Base-by-base conservation (phyloP, 2,888 invertebrate genomes). In the Thereva nobilitata region DNA sequence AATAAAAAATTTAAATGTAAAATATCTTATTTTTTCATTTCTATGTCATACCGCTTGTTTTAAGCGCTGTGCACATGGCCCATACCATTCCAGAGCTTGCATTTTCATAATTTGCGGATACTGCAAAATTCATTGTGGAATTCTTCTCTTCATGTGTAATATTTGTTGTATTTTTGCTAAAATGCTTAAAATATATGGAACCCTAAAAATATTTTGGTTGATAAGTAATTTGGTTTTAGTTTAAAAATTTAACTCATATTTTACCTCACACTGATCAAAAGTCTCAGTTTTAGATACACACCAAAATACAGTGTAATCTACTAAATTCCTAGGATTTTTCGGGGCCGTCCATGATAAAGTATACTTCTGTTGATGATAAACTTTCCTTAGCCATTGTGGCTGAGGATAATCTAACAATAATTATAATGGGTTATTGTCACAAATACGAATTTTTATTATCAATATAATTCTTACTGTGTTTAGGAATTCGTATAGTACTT, bases 51-150 rank as follows among this genome's bases (percentile, higher is more conserved):
- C 68, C 80, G 40, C 67, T 67, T 35, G 67, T 66, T 47, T 67
- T 55, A 4, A 67, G 76, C 50, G 76, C 75, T 3, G 77, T 77
- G 61, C 94, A 94, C 42, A 86, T 85, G 7, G 92, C 89, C 93
- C 93, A 93, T 8, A 88, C 85, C 89, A 94, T 91, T 1, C 93
- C 93, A 76, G 92, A 92, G 71, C 91, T 92, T 68, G 84, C 84
- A 4, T 78, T 78, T 0, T 82, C 79, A 49, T 86, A 87, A 75
- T 93, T 92, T 0, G 91, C 91, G 4, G 93, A 87, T 69, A 94
- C 90, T 1, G 93, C 93, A 83, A 93, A 92, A 54, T 78, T 79
- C 8, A 80, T 75, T 86, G 91, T 76, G 86, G 74, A 73, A 79
- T 77, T 67, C 80, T 83, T 81, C 74, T 83, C 80, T 74, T 83